A percentile compares a stretch with the other conserved stretches of the same genome.
Evolutionary conservation across 2,113 vertebrate species (phyloP).

Genomic region (Leptodactylus fuscus): DNA sequence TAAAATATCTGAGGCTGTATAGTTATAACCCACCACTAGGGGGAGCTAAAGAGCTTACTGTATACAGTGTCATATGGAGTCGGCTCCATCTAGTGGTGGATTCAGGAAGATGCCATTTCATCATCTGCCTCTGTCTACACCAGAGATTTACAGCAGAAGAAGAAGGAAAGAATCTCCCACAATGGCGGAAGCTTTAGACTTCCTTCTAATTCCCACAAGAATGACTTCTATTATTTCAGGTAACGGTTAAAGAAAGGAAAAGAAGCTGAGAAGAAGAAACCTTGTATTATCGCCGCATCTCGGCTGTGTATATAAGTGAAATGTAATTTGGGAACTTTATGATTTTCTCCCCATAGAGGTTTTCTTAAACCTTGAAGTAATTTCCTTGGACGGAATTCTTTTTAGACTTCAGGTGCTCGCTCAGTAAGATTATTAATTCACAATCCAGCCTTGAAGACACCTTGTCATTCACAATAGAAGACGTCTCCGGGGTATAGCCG

Average conservation of each 20-base stretch:
- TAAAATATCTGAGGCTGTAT: background rate
- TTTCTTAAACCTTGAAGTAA: slow-evolving; percentile 42
- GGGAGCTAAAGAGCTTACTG: background rate
- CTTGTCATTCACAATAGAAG: slow-evolving; percentile 26
- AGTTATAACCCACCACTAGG: background rate
- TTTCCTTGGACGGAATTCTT: slow-evolving; percentile 43
- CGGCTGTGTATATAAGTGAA: slow-evolving; percentile 13
- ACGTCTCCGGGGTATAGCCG: background rate
- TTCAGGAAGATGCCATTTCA: background rate
- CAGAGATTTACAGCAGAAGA: background rate
- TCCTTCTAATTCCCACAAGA: background rate
- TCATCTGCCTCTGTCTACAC: background rate
- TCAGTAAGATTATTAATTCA: slow-evolving; percentile 51
- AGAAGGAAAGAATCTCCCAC: background rate
- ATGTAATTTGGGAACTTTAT: slow-evolving; percentile 44
- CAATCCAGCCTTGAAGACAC: slow-evolving; percentile 44
- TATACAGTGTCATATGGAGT: background rate
- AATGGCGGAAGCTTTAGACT: background rate
- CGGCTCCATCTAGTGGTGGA: background rate
- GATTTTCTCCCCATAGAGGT: slow-evolving; percentile 34
- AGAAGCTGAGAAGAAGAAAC: background rate
- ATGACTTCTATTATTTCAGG: background rate
- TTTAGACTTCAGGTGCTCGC: slow-evolving; percentile 28
- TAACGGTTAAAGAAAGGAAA: background rate
- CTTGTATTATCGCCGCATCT: background rate